Conservation (phyloP, 2,113 vertebrate species). For the Crotophaga sulcirostris region DNA sequence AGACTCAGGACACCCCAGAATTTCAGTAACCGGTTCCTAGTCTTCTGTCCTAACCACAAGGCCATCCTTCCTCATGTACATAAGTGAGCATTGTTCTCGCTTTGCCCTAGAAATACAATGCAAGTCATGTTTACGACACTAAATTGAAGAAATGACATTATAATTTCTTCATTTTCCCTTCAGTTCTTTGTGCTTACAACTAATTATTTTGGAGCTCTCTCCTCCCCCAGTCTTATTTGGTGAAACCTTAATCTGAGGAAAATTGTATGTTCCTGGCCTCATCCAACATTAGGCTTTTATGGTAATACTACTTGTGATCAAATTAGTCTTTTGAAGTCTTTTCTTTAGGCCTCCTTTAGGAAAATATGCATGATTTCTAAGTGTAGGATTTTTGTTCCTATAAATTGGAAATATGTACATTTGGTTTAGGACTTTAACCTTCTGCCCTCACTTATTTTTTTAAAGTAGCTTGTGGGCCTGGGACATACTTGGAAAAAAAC, state of each 20-base stretch:
- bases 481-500: neutral
- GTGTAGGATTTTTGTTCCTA: neutral
- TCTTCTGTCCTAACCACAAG: neutral
- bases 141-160: neutral
- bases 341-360: neutral
- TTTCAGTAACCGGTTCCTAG: neutral
- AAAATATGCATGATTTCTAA: neutral
- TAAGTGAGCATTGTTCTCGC: neutral
- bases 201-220: neutral
- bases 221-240: neutral
- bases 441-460: neutral
- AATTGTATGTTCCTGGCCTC: neutral
- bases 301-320: neutral
- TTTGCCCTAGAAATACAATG: neutral
- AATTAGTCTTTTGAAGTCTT: neutral
- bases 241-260: neutral
- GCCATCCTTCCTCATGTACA: accelerated
- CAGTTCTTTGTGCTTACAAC: neutral
- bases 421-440: neutral
- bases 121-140: neutral
- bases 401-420: neutral
- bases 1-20: neutral
- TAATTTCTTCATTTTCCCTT: neutral
- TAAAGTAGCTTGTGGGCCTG: neutral
- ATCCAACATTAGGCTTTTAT: neutral